Evolutionary conservation across 2,888 invertebrate species (phyloP), one percentile per base, ranked within the genome.

Genomic region (Podotricha telesiphe): DNA sequence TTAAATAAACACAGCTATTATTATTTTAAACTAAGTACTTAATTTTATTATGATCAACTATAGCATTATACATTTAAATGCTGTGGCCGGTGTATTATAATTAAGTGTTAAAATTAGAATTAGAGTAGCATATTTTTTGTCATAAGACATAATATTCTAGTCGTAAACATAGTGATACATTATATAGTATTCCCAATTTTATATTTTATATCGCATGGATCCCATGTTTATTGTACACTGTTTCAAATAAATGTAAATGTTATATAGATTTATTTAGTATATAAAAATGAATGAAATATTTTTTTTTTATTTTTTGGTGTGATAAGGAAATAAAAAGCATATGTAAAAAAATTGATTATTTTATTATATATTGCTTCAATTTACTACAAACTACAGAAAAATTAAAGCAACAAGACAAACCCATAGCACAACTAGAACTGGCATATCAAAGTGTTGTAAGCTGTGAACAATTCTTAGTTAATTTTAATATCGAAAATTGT

Each of bases 111-210:
- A 47, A 62, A 37, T 55, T 74, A 67, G 61, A 65, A 48, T 19
- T 65, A 67, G 45, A 34, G 42, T 68, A 70, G 65, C 15, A 40
- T 61, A 40, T 45, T 59, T 67, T 50, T 63, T 70, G 65, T 69
- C 42, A 47, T 58, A 37, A 68, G 66, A 68, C 68, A 71, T 70
- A 58, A 65, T 68, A 69, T 69, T 74, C 74, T 74, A 74, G 74
- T 73, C 74, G 68, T 73, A 70, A 69, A 70, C 0, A 71, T 72
- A 72, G 71, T 74, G 70, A 69, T 63, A 68, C 37, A 61, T 68
- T 67, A 55, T 53, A 50, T 63, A 72, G 62, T 71, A 72, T 72
- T 68, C 66, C 64, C 67, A 55, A 65, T 70, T 71, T 73, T 65
- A 65, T 67, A 56, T 56, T 56, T 56, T 56, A 69, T 71, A 67